These are phyloP conservation scores for Polylopha cassiicola DNA, from an alignment of 2,888 invertebrate genomes.

Conservation along the genomic window DNA sequence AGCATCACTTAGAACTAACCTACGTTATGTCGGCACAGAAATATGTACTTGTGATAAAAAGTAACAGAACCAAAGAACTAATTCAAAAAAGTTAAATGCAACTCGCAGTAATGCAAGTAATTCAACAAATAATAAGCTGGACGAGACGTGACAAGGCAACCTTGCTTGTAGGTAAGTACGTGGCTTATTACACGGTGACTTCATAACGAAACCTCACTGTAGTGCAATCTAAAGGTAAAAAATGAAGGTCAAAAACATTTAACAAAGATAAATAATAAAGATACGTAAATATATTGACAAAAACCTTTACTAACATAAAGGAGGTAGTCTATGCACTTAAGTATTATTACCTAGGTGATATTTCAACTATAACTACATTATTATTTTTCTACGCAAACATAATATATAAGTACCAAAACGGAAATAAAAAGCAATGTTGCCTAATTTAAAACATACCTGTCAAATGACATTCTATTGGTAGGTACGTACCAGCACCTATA, in stretches of 20 bases:
- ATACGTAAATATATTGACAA: too few species aligned
- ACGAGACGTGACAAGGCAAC: constrained; percentile 46
- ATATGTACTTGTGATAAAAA: too few species aligned
- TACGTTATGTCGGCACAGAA: too few species aligned
- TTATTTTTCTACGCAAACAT: too few species aligned
- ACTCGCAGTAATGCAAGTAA: constrained; percentile 11
- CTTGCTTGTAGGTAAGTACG: too few species aligned
- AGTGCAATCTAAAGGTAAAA: constrained; percentile 22
- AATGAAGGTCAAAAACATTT: constrained; percentile 22
- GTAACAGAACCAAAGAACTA: constrained; percentile 6
- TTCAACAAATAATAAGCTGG: constrained; percentile 11
- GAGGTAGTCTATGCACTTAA: too few species aligned
- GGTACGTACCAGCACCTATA: constrained; percentile 23
- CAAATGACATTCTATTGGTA: constrained; percentile 17
- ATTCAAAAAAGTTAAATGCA: constrained; percentile 10
- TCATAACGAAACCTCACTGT: constrained; percentile 36
- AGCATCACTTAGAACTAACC: too few species aligned
- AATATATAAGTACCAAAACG: constrained; percentile 11
- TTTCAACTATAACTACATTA: too few species aligned
- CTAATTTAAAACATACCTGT: constrained; percentile 29
- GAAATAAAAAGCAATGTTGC: constrained; percentile 17
- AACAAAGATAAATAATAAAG: too few species aligned
- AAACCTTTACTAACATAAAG: too few species aligned
- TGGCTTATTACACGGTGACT: constrained; percentile 34
- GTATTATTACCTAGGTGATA: too few species aligned